These are phyloP conservation scores for Prionace glauca DNA, from an alignment of 2,797 vertebrate genomes.

Conservation along the genomic window DNA sequence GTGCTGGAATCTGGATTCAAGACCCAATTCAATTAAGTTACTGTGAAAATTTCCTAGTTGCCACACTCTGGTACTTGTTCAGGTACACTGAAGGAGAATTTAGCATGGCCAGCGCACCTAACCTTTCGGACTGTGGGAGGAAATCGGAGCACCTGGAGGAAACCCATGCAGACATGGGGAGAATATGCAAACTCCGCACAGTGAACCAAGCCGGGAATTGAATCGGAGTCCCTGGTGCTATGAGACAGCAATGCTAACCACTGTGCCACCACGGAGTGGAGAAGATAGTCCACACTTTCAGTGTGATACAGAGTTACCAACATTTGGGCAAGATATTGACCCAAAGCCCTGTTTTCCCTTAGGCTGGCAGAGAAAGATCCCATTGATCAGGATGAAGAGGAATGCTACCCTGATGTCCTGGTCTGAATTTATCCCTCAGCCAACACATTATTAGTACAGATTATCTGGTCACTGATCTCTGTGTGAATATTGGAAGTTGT, in stretches of 20 bases:
- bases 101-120: too few relatives aligned
- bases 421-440: not conserved
- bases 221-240: too few relatives aligned
- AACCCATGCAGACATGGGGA: too few relatives aligned
- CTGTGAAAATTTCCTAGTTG: too few relatives aligned
- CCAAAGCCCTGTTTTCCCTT: not conserved
- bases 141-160: too few relatives aligned
- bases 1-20: not conserved
- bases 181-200: too few relatives aligned
- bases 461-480: not conserved
- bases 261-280: too few relatives aligned
- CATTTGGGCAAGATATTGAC: not conserved
- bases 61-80: too few relatives aligned
- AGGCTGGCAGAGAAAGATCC: not conserved
- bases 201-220: too few relatives aligned
- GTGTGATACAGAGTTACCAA: not conserved
- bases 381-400: not conserved
- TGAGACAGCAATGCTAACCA: too few relatives aligned
- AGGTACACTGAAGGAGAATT: too few relatives aligned
- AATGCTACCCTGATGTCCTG: not conserved
- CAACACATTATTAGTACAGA: not conserved
- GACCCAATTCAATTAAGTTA: not conserved
- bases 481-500: not conserved
- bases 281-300: not conserved
- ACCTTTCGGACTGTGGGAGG: too few relatives aligned